Conservation (phyloP, 2,113 vertebrate species). For the Opisthocomus hoazin region DNA sequence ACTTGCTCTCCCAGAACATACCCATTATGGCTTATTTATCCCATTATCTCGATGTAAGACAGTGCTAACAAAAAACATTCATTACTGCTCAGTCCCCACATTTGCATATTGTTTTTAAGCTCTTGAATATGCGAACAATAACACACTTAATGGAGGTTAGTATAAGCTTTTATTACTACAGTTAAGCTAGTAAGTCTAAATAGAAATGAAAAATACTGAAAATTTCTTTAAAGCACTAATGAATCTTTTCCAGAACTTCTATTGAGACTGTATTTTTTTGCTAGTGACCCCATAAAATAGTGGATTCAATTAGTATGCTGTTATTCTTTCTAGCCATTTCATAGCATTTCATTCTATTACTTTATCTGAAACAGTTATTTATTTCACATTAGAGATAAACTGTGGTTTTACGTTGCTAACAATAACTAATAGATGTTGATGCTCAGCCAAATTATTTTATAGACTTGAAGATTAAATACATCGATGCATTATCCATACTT, state of each 20-base stretch:
- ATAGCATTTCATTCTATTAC: neutral
- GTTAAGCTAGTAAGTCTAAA: neutral
- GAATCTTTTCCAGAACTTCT: neutral
- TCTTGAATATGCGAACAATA: neutral
- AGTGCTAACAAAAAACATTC: neutral
- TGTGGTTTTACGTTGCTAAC: neutral
- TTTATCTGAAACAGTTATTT: neutral
- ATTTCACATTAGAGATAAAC: neutral
- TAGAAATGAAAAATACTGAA: neutral
- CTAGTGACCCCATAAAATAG: neutral
- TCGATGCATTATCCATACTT: neutral
- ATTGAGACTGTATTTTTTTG: neutral
- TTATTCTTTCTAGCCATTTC: neutral
- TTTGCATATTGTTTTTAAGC: neutral
- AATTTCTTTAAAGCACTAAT: neutral
- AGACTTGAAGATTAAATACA: neutral
- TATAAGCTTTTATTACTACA: neutral
- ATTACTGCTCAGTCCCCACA: neutral
- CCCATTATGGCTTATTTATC: conserved; percentile 5
- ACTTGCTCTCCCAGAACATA: neutral
- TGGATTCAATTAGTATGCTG: neutral
- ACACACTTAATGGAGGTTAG: neutral
- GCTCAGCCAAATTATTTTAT: neutral
- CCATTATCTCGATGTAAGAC: neutral
- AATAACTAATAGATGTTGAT: neutral